Evolutionary conservation across 2,797 vertebrate species (phyloP).

Genomic region (Prunella strophiata): DNA sequence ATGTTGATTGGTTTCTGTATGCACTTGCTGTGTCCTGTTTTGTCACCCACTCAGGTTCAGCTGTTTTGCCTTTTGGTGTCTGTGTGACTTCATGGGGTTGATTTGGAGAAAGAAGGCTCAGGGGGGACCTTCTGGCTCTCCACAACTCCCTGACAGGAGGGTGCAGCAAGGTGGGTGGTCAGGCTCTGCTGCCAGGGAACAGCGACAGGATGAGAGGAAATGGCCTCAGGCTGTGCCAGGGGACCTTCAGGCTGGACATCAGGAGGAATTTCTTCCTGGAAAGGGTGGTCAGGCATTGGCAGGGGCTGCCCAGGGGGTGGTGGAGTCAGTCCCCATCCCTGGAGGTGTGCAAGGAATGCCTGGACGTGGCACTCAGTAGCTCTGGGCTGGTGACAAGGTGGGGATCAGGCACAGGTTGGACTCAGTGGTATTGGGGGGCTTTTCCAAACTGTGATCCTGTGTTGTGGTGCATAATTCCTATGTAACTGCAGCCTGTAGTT

Average conservation of each 20-base stretch:
- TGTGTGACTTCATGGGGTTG: neutral
- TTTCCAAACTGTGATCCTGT: neutral
- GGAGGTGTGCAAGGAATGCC: neutral
- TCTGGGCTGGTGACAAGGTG: neutral
- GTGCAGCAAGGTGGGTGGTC: rapidly evolving
- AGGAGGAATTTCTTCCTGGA: neutral
- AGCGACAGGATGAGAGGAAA: rapidly evolving
- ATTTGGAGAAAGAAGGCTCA: neutral
- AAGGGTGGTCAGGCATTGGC: neutral
- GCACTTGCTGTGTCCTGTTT: rapidly evolving
- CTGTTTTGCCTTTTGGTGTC: neutral
- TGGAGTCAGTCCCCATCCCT: neutral
- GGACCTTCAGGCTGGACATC: rapidly evolving
- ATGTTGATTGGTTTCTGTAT: neutral
- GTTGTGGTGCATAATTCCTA: neutral
- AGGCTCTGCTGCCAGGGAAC: neutral
- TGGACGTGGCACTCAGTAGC: rapidly evolving
- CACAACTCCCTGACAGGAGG: neutral
- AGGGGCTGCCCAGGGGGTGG: rapidly evolving
- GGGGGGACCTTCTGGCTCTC: neutral
- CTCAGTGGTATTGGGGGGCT: rapidly evolving
- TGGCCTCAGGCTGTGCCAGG: rapidly evolving
- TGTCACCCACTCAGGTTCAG: neutral
- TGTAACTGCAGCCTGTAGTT: neutral
- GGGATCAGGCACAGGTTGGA: rapidly evolving